Evolutionary conservation across 2,888 invertebrate genomes (phyloP), one percentile per base, ranked within the genome.

Genomic region (Alcis repandata): DNA sequence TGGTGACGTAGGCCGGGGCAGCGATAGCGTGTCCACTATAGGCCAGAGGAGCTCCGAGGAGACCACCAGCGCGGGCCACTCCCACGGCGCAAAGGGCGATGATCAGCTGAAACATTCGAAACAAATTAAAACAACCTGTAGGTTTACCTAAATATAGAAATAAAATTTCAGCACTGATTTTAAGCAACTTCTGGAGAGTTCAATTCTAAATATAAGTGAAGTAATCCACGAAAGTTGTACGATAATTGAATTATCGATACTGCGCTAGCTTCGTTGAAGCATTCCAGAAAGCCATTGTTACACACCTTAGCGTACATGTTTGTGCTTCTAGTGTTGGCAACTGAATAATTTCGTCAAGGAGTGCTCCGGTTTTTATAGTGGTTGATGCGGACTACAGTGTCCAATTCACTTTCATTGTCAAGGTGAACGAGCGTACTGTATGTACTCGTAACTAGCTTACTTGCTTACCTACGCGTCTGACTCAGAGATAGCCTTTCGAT

Each of bases 71-170:
- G 79, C 88, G 94, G 83, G 92, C 95, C 53, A 93, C 88, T 74
- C 95, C 94, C 89, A 95, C 86, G 75, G 93, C 89, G 83, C 95
- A 94, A 79, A 94, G 94, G 76, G 95, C 88, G 71, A 95, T 86
- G 84, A 95, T 89, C 78, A 95, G 84, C 95, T 92, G 83, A 49
- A 90, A 71, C 27, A 67, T 19, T 8, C 1, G 1, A 46, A 40
- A 38, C 4, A 40, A 52, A 48, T 48, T 22, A 48, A 8, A 41
- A 4, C 22, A 22, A 22, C 10, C 27, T 27, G 3, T 27, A 27
- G n/a, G 10, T 10, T 2, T 19, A 11, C 20, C 20, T 15, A 9
- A 1, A 17, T 1, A n/a, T n/a, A n/a, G 19, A 17, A 11, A 32
- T 13, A 38, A 41, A n/a, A 33, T 33, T 54, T 41, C 27, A 20